These are phyloP conservation scores for Dinothrombium tinctorium DNA, from an alignment of 1,140 invertebrate genomes.

Conservation along the genomic window DNA sequence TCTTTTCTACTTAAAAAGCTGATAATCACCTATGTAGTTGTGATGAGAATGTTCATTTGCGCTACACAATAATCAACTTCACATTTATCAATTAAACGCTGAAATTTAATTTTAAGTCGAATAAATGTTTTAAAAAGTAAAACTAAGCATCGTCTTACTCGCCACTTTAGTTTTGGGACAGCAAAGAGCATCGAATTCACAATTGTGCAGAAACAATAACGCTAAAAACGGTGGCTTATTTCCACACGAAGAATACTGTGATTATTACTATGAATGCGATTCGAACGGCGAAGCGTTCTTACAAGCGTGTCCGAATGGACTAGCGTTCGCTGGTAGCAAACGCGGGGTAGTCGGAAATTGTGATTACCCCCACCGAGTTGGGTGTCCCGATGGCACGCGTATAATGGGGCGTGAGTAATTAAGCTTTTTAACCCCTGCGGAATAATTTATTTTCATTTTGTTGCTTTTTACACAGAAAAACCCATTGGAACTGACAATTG, in stretches of 20 bases:
- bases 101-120: too few relatives aligned
- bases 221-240: constrained; percentile 13
- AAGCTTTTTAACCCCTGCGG: too few relatives aligned
- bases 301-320: constrained; percentile 48
- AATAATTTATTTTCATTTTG: background rate
- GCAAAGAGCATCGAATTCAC: too few relatives aligned
- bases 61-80: too few relatives aligned
- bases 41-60: too few relatives aligned
- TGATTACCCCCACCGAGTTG: constrained; percentile 18
- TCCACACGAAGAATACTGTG: constrained; percentile 18
- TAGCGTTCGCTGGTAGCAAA: constrained; percentile 65
- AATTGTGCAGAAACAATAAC: constrained; percentile 11
- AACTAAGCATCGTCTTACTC: too few relatives aligned
- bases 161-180: too few relatives aligned
- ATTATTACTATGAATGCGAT: constrained; percentile 18
- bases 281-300: constrained; percentile 13
- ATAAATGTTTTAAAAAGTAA: too few relatives aligned
- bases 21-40: too few relatives aligned
- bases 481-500: constrained; percentile 62
- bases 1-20: too few relatives aligned
- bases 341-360: constrained; percentile 15
- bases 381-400: constrained; percentile 14
- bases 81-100: too few relatives aligned
- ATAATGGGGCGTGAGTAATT: constrained; percentile 16
- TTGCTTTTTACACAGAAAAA: constrained; percentile 31